Base-by-base conservation (phyloP, 2,797 vertebrate species). In the Poeciliopsis gracilis region DNA sequence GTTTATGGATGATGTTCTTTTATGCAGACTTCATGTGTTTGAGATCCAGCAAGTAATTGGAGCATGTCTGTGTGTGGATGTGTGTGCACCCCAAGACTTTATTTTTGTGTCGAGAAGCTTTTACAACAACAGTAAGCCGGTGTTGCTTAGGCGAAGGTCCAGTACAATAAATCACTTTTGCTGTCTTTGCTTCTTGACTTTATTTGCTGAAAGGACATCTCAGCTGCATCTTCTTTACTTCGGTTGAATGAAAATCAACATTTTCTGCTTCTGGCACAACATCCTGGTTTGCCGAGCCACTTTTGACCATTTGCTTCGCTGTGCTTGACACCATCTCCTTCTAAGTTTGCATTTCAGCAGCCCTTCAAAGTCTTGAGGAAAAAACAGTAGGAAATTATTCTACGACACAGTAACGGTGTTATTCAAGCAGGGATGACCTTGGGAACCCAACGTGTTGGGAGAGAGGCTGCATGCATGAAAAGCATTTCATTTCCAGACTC, bases 191-290 rank as follows among this genome's bases (percentile, higher is more conserved):
- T 73, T 81, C 80, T 82, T 76, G 77, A 83, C 81, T 84, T 80
- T 59, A 83, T 88, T 81, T 72, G 63, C 57, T 73, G 73, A 82
- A 70, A 82, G 77, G 55, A 76, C 45, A 84, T 76, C 83, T 81
- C 36, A 1, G 59, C 51, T 69, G 41, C 72, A 82, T 89, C 84
- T 63, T 83, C 88, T 82, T 86, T 71, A 83, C 87, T 86, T 87
- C 75, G 41, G 30, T 5, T 67, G 69, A 86, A 88, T 87, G 75
- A 85, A 86, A 89, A 86, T 89, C 46, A 63, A 90, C 82, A 90
- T 88, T 82, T 87, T 81, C 78, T 86, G 69, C 78, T 75, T 69
- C 49, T 53, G 82, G 87, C 72, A 16, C 53, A 79, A 88, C 87
- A 83, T 81, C 72, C 77, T 73, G 72, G 38, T 75, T 77, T 1